These are phyloP conservation scores for Zoroaster sp. DNA, from an alignment of 53 echinoderm and acorn worm genomes.

Conservation along the genomic window DNA sequence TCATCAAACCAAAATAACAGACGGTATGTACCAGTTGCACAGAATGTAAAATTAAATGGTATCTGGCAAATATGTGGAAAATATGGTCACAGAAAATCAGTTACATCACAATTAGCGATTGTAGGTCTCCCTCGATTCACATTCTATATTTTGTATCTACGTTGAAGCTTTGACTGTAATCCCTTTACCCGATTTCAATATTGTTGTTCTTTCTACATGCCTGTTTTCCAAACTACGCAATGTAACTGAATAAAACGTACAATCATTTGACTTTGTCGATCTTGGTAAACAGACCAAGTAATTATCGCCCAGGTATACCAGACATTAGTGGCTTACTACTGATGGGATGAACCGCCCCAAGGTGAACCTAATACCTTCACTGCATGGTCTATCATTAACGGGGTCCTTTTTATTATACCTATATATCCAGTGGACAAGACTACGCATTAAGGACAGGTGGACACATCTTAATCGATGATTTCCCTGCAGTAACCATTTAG, in stretches of 20 bases:
- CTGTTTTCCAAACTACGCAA: neutral
- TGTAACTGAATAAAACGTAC: slow-evolving; percentile 57
- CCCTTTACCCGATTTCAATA: neutral
- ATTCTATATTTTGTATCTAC: no score
- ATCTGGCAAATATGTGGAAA: no score
- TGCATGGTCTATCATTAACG: slow-evolving; percentile 35
- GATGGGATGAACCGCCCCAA: neutral
- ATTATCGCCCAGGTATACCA: neutral
- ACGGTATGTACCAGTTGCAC: no score
- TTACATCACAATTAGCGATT: no score
- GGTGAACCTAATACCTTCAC: neutral
- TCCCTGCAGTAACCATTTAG: slow-evolving; percentile 39
- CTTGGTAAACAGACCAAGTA: slow-evolving; percentile 16
- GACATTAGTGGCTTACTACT: neutral
- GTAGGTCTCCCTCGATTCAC: no score
- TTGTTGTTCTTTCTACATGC: neutral
- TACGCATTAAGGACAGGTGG: slow-evolving; percentile 40
- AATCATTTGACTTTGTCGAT: slow-evolving; percentile 27
- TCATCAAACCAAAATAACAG: no score
- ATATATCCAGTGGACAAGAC: slow-evolving; percentile 38
- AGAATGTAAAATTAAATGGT: no score
- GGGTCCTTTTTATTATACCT: neutral
- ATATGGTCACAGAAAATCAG: no score
- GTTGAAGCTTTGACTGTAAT: no score
- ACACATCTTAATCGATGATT: slow-evolving; percentile 18